Base-by-base conservation (phyloP, 2,888 invertebrate genomes). In the Synergus laeviventris region DNA sequence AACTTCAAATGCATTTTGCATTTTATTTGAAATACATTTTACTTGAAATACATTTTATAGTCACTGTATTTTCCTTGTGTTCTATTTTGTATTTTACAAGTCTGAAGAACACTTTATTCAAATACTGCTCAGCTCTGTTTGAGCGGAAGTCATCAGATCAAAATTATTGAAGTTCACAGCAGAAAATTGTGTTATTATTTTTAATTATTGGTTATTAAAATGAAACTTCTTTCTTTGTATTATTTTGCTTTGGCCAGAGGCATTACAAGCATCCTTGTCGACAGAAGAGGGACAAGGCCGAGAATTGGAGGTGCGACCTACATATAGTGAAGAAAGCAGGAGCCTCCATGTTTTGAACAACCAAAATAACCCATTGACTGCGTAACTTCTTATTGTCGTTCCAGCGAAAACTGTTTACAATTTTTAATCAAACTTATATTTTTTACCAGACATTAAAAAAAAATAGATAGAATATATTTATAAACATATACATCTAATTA, bases 211-310 rank as follows among this genome's bases (percentile, higher is more conserved):
- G 9, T 42, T 16, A 66, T 66, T 66, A 45, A 42, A 64, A 66
- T 66, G 24, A 8, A 66, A 66, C 24, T 45, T 45, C 16, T 42
- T 66, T 66, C 66, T 66, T 45, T 66, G n/a, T 66, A 24, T 24
- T 66, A 66, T 31, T 31, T 31, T 31, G 31, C 24, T 66, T 66
- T 66, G 64, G 42, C 42, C 64, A 66, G 42, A 66, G 42, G 18
- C n/a, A 39, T 45, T 61, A 16, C 61, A 42, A 12, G 36, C 36
- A 54, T 61, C 61, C 11, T 74, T 42, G 42, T 31, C 61, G 61
- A 36, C 21, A 31, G 70, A 87, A 86, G 79, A 83, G 79, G 86
- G 85, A 85, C 88, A 88, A 86, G 87, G 87, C 78, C 77, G 79
- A 78, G 70, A 83, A 85, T 85, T 86, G 80, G 81, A 83, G 78